These are phyloP conservation scores for Apis dorsata DNA, from an alignment of 1,140 invertebrate genomes.

Conservation along the genomic window DNA sequence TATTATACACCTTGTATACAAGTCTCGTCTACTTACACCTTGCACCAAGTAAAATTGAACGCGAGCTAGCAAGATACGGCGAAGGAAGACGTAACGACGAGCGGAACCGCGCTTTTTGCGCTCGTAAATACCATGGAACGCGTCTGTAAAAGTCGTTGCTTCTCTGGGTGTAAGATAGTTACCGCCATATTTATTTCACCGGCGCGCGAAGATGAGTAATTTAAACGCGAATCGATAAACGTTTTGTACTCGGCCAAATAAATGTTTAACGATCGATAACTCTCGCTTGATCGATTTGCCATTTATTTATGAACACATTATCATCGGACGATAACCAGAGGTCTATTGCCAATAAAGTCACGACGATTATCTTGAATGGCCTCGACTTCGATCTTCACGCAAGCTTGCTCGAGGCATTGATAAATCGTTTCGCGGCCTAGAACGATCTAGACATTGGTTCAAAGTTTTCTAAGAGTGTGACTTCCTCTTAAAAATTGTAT, in stretches of 20 bases:
- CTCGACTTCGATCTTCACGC: background rate
- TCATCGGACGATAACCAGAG: background rate
- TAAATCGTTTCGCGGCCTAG: background rate
- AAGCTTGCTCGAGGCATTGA: background rate
- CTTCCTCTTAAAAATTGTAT: background rate
- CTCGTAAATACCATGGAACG: conserved; percentile 6
- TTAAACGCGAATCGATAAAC: background rate
- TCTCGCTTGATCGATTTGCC: background rate
- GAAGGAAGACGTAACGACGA: background rate
- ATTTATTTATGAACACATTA: conserved; percentile 25
- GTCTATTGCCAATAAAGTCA: conserved; percentile 33
- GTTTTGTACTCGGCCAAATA: background rate
- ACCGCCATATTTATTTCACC: conserved; percentile 7
- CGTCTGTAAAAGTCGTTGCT: conserved; percentile 17
- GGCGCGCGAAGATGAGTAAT: conserved; percentile 23
- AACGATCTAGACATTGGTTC: background rate
- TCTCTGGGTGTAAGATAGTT: conserved; percentile 11
- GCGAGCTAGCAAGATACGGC: no score
- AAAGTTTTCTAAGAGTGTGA: background rate
- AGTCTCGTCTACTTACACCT: no score
- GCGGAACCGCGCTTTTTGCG: conserved; percentile 26
- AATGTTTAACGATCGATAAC: conserved; percentile 11
- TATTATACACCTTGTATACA: no score
- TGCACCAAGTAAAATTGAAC: background rate
- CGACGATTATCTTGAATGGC: conserved; percentile 9